Percentiles rank a stretch among this genome's conserved stretches.
These are phyloP conservation scores for Leptodirus hochenwartii DNA, from an alignment of 2,888 invertebrate genomes.

Conservation along the genomic window DNA sequence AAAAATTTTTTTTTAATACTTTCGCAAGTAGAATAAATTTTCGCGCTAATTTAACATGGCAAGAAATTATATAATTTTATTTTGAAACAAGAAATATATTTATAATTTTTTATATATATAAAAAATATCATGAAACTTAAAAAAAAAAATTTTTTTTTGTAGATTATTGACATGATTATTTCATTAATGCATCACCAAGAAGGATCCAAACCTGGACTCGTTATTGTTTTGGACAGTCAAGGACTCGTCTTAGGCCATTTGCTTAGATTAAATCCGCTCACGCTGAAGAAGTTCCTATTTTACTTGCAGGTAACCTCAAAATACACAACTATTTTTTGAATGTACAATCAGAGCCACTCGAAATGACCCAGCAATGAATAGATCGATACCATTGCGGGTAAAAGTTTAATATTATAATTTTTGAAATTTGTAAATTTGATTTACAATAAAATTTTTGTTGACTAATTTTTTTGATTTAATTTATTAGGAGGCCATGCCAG, in stretches of 20 bases:
- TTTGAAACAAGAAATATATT: slow-evolving; percentile 1
- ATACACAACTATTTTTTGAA: neutral
- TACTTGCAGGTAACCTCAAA: slow-evolving; percentile 39
- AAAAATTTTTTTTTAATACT: no score
- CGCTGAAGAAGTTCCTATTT: slow-evolving; percentile 44
- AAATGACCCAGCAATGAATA: no score
- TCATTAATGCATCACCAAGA: slow-evolving; percentile 35
- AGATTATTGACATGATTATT: slow-evolving; percentile 31
- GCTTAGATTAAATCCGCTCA: slow-evolving; percentile 37
- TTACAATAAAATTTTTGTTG: no score
- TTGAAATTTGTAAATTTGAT: no score
- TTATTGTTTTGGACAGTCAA: slow-evolving; percentile 42
- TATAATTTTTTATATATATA: slow-evolving; percentile 1
- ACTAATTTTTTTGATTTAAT: no score
- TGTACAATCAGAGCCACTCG: no score
- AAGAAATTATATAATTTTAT: slow-evolving; percentile 1
- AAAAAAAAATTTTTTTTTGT: slow-evolving; percentile 5
- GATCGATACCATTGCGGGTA: no score
- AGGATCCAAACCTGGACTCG: slow-evolving; percentile 35
- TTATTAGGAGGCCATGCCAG: slow-evolving; percentile 44
- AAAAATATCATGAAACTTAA: no score
- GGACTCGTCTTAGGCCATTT: slow-evolving; percentile 40
- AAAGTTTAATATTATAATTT: no score
- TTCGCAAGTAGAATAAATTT: no score
- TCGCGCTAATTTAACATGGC: neutral